Percentiles rank a stretch among this genome's conserved stretches.
Conservation (phyloP, 2,113 vertebrate genomes). For the Donacobius atricapilla region DNA sequence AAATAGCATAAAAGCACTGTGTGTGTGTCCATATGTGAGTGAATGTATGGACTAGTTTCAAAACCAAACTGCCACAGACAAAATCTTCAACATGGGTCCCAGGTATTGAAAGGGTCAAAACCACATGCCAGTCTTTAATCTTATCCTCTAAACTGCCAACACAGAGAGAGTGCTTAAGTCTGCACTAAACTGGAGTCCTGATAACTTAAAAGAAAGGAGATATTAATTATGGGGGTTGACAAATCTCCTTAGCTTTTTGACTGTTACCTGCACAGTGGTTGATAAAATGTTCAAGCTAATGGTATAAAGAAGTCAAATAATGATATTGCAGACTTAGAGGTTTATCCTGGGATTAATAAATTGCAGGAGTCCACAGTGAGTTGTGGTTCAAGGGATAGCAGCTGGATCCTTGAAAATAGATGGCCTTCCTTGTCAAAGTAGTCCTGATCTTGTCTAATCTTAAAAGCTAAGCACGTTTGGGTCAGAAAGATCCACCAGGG, state of each 20-base stretch:
- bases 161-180: neutral
- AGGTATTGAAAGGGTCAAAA: neutral
- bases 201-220: conserved; percentile 30
- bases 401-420: conserved; percentile 63
- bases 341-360: conserved; percentile 66
- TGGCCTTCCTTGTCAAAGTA: conserved; percentile 58
- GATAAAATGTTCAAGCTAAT: conserved; percentile 56
- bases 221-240: conserved; percentile 52
- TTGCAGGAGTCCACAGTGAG: conserved; percentile 36
- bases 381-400: conserved; percentile 59
- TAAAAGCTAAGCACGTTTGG: conserved; percentile 61
- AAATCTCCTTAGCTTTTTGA: conserved; percentile 61
- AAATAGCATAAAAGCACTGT: neutral
- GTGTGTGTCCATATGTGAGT: neutral
- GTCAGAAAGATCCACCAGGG: conserved; percentile 29
- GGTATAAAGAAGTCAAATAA: conserved; percentile 55
- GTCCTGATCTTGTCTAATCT: conserved; percentile 62
- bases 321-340: conserved; percentile 51
- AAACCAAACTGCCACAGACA: neutral
- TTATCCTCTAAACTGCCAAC: neutral
- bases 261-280: conserved; percentile 58
- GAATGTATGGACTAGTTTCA: neutral
- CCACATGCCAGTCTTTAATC: neutral
- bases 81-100: rapidly evolving
- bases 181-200: neutral